Evolutionary conservation across 2,797 vertebrate species (phyloP).

Genomic region (Florisuga fusca): DNA sequence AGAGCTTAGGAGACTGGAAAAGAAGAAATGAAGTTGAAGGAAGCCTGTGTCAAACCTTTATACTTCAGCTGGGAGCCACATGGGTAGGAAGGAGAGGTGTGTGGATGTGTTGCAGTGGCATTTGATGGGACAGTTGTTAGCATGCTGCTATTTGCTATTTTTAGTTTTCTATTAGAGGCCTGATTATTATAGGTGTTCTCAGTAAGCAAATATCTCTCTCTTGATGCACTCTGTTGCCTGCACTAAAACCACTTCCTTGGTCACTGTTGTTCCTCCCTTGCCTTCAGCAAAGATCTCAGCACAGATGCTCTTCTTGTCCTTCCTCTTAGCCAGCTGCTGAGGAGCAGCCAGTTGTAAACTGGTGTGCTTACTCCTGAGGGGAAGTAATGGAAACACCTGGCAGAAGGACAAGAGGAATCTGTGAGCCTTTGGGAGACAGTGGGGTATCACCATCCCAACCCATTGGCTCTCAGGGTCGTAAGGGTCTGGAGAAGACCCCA

Average conservation of each 20-base stretch:
- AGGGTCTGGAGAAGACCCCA: neutral
- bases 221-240: neutral
- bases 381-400: neutral
- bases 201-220: neutral
- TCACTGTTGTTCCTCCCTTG: neutral
- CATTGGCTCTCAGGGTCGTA: rapidly evolving
- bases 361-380: neutral
- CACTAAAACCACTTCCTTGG: neutral
- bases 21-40: neutral
- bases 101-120: neutral
- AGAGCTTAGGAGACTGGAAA: neutral
- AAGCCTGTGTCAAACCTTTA: neutral
- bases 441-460: neutral
- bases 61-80: neutral
- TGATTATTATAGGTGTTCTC: neutral
- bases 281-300: neutral
- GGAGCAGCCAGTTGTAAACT: neutral
- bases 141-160: neutral
- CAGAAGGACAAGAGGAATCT: neutral
- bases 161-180: neutral
- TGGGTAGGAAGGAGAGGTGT: neutral
- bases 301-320: neutral
- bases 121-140: neutral
- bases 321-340: neutral
- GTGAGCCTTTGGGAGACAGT: neutral